Evolutionary conservation across 2,113 vertebrate genomes (phyloP).

Genomic region (Diglossa brunneiventris): DNA sequence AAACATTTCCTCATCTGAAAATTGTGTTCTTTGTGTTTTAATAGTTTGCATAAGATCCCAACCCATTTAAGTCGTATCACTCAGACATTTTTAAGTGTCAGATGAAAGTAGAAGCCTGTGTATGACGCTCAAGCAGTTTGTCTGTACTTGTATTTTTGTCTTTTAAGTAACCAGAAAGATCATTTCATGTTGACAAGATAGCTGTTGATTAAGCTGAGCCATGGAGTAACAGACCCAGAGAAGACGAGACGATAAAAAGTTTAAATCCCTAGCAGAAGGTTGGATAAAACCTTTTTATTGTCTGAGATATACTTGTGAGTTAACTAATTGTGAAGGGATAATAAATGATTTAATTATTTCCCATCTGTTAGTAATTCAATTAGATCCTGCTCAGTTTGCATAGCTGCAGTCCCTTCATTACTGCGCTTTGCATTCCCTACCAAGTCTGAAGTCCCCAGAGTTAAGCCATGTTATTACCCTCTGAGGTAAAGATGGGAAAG

Average conservation of each 20-base stretch:
- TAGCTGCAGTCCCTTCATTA: slow-evolving; percentile 3
- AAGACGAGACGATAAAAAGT: slow-evolving; percentile 52
- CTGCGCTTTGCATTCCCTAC: background rate
- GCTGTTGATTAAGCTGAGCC: slow-evolving; percentile 51
- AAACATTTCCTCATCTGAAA: background rate
- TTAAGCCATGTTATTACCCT: background rate
- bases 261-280: slow-evolving; percentile 57
- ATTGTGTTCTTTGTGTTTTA: background rate
- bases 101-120: background rate
- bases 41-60: background rate
- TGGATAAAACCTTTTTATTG: slow-evolving; percentile 59
- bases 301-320: slow-evolving; percentile 56
- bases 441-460: background rate
- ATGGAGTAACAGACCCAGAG: slow-evolving; percentile 30
- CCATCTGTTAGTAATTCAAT: slow-evolving; percentile 68
- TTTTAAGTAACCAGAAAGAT: background rate
- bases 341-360: slow-evolving; percentile 71
- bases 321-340: slow-evolving; percentile 68
- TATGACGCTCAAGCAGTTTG: background rate
- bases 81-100: background rate
- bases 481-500: background rate
- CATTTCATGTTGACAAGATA: background rate
- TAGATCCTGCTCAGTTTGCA: slow-evolving; percentile 51
- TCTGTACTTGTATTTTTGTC: background rate
- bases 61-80: background rate